Conservation (phyloP, 2,113 vertebrate species). For the Amblyopsis rosae region DNA sequence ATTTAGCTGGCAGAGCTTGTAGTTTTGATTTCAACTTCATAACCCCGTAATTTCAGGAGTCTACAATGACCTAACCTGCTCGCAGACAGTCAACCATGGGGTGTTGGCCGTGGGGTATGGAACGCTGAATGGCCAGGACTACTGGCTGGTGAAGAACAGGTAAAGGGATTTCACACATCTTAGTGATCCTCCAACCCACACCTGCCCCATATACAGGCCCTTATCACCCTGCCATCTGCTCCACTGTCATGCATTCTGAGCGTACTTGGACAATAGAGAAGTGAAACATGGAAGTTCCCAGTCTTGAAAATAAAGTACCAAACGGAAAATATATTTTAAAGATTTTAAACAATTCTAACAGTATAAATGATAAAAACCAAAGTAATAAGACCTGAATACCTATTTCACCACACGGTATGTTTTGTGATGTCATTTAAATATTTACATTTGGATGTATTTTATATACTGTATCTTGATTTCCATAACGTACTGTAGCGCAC, state of each 20-base stretch:
- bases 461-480: no score
- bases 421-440: no score
- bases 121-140: conserved; percentile 78
- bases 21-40: background rate
- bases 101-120: conserved; percentile 88
- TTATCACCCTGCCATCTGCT: background rate
- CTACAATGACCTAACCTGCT: conserved; percentile 82
- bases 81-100: conserved; percentile 78
- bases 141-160: conserved; percentile 98
- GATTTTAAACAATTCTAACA: no score
- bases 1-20: background rate
- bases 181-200: background rate
- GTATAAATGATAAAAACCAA: no score
- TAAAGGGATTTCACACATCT: conserved; percentile 43
- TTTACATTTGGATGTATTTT: no score
- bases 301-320: no score
- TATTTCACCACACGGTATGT: no score
- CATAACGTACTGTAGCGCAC: no score
- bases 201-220: background rate
- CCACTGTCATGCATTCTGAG: background rate
- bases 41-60: conserved; percentile 75
- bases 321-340: no score
- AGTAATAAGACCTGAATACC: no score
- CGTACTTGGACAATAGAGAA: conserved; percentile 2
- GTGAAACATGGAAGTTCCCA: conserved; percentile 24